Evolutionary conservation across 1,140 invertebrate genomes (phyloP).

Genomic region (Nylanderia fulva): DNA sequence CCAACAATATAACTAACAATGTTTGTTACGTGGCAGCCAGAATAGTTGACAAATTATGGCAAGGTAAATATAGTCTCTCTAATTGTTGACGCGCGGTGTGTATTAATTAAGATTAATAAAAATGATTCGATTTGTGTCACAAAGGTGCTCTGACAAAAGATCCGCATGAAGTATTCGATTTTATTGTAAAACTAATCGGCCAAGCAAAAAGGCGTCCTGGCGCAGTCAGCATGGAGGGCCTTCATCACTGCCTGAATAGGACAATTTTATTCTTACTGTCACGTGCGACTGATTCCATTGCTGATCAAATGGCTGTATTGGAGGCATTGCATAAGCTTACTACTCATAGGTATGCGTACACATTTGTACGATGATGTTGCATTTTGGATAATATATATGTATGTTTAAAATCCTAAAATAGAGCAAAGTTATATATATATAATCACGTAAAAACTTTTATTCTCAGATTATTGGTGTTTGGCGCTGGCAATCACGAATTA

Average conservation of each 20-base stretch:
- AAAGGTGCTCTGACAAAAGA: conserved; percentile 92
- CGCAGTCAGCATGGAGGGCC: conserved; percentile 91
- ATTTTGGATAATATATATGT: background rate
- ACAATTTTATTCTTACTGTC: conserved; percentile 97
- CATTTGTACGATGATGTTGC: background rate
- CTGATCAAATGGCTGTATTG: conserved; percentile 96
- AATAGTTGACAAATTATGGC: conserved; percentile 99
- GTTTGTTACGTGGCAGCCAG: conserved; percentile 97
- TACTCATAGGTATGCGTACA: conserved; percentile 87
- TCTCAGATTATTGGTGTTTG: conserved; percentile 93
- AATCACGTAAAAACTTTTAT: conserved; percentile 46
- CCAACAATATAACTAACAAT: conserved; percentile 94
- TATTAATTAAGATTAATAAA: conserved; percentile 1
- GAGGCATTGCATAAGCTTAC: conserved; percentile 97
- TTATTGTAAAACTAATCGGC: conserved; percentile 96
- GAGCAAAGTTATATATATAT: conserved; percentile 18
- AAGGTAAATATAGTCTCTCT: conserved; percentile 87
- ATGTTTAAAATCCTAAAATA: background rate
- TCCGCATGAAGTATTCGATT: conserved; percentile 98
- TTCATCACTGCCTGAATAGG: conserved; percentile 97
- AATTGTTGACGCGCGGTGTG: background rate
- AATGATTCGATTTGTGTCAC: background rate
- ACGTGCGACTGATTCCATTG: conserved; percentile 94
- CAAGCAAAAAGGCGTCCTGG: conserved; percentile 93
- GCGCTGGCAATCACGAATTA: conserved; percentile 96